Conservation (phyloP, 2,888 invertebrate species). For the Lacanobia oleracea region DNA sequence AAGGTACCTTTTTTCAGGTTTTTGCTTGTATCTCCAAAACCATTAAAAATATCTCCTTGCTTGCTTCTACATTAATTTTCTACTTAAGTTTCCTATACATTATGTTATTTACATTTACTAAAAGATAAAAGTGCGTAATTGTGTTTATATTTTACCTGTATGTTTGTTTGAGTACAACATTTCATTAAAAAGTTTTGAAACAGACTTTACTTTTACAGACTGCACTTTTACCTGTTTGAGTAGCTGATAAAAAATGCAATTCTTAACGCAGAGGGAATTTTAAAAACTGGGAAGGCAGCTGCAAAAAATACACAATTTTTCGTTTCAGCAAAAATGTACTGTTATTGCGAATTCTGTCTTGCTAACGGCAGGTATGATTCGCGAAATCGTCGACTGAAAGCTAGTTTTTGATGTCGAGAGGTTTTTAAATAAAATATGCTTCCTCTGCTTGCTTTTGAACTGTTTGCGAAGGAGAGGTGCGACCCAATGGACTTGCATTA, state of each 20-base stretch:
- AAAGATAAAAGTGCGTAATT: too few species aligned
- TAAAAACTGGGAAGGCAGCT: slow-evolving; percentile 41
- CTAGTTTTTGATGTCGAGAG: slow-evolving; percentile 31
- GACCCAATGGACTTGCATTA: slow-evolving; percentile 24
- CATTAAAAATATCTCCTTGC: too few species aligned
- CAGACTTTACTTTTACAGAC: not conserved
- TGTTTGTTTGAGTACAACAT: not conserved
- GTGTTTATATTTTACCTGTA: not conserved
- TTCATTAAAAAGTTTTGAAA: not conserved
- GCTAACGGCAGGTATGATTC: slow-evolving; percentile 47
- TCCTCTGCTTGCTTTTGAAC: slow-evolving; percentile 12
- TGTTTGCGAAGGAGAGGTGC: slow-evolving; percentile 2
- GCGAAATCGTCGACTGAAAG: slow-evolving; percentile 42
- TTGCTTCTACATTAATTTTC: too few species aligned
- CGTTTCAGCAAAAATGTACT: slow-evolving; percentile 28
- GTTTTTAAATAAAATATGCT: slow-evolving; percentile 46
- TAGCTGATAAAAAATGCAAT: slow-evolving; percentile 74
- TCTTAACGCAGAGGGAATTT: slow-evolving; percentile 65
- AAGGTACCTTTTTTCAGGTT: too few species aligned
- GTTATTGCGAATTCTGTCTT: slow-evolving; percentile 61
- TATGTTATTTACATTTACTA: too few species aligned
- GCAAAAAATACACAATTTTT: slow-evolving; percentile 27
- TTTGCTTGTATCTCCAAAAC: too few species aligned
- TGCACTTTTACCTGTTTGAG: slow-evolving; percentile 66
- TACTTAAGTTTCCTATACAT: too few species aligned